Percentiles rank a stretch among this genome's conserved stretches.
phyloP scores from a whole-genome alignment of 1,140 invertebrate species.

The Lasaia peninsularis region DNA sequence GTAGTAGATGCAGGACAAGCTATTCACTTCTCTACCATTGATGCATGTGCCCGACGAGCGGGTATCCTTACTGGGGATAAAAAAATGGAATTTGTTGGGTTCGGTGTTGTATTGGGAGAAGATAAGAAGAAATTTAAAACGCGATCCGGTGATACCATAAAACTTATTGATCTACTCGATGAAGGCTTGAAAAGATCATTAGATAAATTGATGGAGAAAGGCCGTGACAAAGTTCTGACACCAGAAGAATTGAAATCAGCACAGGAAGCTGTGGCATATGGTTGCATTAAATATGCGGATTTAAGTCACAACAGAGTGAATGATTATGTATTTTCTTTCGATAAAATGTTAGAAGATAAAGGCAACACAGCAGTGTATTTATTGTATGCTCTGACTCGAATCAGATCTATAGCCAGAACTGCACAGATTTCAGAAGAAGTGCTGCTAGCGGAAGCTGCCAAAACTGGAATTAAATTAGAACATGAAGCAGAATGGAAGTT shows the following conservation, averaged over 20 bases:
- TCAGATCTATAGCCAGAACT: conserved; percentile 92
- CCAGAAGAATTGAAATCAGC: conserved; percentile 90
- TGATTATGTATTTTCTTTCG: conserved; percentile 99
- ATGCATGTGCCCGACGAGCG: conserved; percentile 83
- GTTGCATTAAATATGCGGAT: conserved; percentile 99
- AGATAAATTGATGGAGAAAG: conserved; percentile 94
- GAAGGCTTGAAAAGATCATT: conserved; percentile 93
- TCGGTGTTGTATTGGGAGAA: conserved; percentile 98
- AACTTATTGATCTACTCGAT: conserved; percentile 93
- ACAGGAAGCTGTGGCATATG: conserved; percentile 95
- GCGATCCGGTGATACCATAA: conserved; percentile 96
- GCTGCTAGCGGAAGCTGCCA: conserved; percentile 77
- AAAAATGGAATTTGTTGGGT: conserved; percentile 93
- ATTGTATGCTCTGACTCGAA: conserved; percentile 96
- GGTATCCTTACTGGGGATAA: conserved; percentile 82
- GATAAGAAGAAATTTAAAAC: conserved; percentile 99
- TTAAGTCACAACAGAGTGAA: conserved; percentile 94
- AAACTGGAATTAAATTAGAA: conserved; percentile 82
- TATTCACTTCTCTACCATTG: conserved; percentile 90
- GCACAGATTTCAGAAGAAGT: conserved; percentile 79
- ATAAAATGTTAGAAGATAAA: conserved; percentile 99
- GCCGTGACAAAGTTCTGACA: conserved; percentile 91
- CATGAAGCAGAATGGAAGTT: conserved; percentile 98
- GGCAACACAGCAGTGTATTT: conserved; percentile 99
- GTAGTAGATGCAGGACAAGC: conserved; percentile 96